phyloP scores from a whole-genome alignment of 2,113 vertebrate species.

The Xenus cinereus region DNA sequence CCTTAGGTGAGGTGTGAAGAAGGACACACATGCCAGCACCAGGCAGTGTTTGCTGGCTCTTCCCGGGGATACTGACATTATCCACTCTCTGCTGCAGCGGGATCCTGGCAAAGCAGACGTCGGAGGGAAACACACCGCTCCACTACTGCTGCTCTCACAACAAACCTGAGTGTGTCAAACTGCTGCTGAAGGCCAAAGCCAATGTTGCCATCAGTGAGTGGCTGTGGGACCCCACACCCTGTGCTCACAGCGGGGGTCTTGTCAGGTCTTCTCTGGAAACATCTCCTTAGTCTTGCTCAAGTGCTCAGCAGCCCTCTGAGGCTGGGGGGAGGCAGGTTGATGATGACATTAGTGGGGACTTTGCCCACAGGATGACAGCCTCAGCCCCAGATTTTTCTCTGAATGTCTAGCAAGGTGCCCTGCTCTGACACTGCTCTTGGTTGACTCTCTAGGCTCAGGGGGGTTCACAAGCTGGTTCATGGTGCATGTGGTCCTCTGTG shows the following conservation, averaged over 20 bases:
- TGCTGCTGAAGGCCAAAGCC: slow-evolving; percentile 75
- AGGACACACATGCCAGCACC: neutral
- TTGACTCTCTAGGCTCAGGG: neutral
- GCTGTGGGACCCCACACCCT: neutral
- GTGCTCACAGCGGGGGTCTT: neutral
- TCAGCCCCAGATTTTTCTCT: neutral
- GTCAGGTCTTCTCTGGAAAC: neutral
- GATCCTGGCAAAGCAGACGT: slow-evolving; percentile 64
- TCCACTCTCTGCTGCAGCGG: slow-evolving; percentile 26
- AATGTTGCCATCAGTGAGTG: slow-evolving; percentile 71
- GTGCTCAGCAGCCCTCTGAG: neutral
- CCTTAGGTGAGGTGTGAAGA: neutral
- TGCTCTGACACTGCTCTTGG: neutral
- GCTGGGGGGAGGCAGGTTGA: neutral
- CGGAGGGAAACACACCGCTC: slow-evolving; percentile 64
- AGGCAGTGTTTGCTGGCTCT: neutral
- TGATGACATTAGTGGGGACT: too few species aligned
- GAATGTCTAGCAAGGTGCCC: neutral
- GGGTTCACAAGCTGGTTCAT: neutral
- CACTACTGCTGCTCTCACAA: slow-evolving; percentile 77
- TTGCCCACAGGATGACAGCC: neutral
- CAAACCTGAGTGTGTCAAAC: slow-evolving; percentile 73
- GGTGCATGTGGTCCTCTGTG: neutral
- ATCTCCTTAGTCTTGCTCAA: neutral
- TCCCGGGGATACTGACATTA: neutral